Base-by-base conservation (phyloP, 2,888 invertebrate species). In the Sinelater perroti region DNA sequence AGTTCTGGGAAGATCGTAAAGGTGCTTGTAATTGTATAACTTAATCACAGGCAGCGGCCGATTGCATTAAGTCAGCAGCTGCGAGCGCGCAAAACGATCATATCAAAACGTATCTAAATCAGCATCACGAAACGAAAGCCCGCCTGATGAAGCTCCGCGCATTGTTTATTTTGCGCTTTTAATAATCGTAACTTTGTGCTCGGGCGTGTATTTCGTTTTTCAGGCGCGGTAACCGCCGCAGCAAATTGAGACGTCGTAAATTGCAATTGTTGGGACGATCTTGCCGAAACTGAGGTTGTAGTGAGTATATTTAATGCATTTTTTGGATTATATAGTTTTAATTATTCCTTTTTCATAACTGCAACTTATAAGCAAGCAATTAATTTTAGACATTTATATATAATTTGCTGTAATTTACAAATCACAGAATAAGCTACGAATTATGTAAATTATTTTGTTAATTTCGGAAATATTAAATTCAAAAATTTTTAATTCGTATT, bases 1-100 rank as follows among this genome's bases (percentile, higher is more conserved):
- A 28, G 38, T 50, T 50, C 50, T 26, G 26, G 50, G 50, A 50
- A 50, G 24, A 38, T 50, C 26, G 50, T 50, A 50, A 50, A 50
- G 35, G 50, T 50, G 50, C 35, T 26, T 50, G 7, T 50, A 50
- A 50, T 50, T 50, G 50, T 50, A 50, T 50, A 38, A 38, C 50
- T 50, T 50, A 50, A 50, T 50, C 50, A 50, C 50, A 38, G 50
- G 28, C 36, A 50, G 50, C 50, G 24, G 38, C 24, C 50, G 50
- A 50, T 44, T 44, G 30, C 24, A 44, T 44, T 44, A 44, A 44
- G 28, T 30, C 26, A 30, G 44, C 44, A 44, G 28, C 44, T 44
- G 44, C 44, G 13, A 4, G n/a, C 7, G 13, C 24, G 38, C 38
- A 38, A 38, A 40, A 40, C 40, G 40, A 40, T 40, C 40, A 40